A percentile compares a stretch with the other conserved stretches of the same genome.
These are phyloP conservation scores for Danio tinwini DNA, from an alignment of 2,797 vertebrate genomes.

Conservation along the genomic window DNA sequence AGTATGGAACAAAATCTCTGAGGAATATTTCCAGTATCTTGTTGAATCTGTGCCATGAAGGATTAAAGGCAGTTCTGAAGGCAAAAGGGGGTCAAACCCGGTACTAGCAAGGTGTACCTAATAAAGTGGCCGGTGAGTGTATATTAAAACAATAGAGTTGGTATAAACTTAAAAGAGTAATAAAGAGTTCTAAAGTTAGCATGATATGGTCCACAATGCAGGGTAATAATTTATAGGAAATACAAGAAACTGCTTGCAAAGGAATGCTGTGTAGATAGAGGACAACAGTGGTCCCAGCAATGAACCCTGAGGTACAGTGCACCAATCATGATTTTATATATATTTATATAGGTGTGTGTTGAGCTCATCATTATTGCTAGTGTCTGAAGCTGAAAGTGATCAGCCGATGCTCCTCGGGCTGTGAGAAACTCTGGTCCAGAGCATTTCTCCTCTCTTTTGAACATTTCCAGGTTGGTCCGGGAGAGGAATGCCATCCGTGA, in stretches of 20 bases:
- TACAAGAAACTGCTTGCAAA: neutral
- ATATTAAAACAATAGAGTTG: too few species aligned
- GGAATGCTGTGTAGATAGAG: neutral
- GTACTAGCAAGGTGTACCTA: too few species aligned
- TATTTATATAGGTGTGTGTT: neutral
- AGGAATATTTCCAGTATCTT: too few species aligned
- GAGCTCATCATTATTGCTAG: neutral
- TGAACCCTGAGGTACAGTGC: slow-evolving; percentile 9
- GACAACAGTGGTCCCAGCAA: slow-evolving; percentile 1
- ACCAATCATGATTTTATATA: neutral
- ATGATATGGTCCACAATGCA: neutral
- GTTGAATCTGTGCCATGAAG: too few species aligned
- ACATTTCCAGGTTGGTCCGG: neutral
- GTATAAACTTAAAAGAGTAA: too few species aligned
- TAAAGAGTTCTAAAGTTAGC: neutral
- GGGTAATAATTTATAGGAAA: neutral
- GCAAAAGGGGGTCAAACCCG: too few species aligned
- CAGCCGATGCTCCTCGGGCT: neutral
- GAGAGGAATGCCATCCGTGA: neutral
- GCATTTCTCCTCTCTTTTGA: neutral
- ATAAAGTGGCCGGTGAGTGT: too few species aligned
- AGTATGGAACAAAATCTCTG: too few species aligned
- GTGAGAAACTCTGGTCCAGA: neutral
- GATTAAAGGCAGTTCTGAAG: too few species aligned
- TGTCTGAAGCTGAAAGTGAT: neutral